These are phyloP conservation scores for Cottus gobio DNA, from an alignment of 2,113 vertebrate species.

Conservation along the genomic window DNA sequence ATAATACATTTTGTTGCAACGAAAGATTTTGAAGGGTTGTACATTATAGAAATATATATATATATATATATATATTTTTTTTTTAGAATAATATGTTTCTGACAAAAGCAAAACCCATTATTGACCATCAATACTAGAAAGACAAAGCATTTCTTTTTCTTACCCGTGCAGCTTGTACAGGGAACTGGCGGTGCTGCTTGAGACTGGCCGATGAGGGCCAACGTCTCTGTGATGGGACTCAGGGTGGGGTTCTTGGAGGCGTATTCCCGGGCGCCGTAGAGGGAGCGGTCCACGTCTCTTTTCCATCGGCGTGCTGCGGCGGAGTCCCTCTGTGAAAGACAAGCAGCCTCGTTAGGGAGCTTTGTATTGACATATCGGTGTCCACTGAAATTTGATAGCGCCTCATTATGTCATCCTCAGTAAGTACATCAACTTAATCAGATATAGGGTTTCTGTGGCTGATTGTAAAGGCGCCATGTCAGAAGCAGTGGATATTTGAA, in stretches of 20 bases:
- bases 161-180: conserved; percentile 8
- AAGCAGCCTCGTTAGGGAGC: background rate
- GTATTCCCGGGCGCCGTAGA: conserved; percentile 79
- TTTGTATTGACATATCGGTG: background rate
- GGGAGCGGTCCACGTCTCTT: conserved; percentile 78
- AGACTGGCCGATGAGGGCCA: conserved; percentile 24
- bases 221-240: conserved; percentile 79
- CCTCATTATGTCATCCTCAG: background rate
- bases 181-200: conserved; percentile 6
- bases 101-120: background rate
- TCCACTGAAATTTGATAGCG: background rate
- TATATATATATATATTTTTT: too few relatives aligned
- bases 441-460: background rate
- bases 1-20: background rate
- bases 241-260: conserved; percentile 81
- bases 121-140: background rate
- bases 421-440: background rate
- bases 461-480: background rate
- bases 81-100: background rate
- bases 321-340: conserved; percentile 28
- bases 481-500: background rate
- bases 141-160: background rate
- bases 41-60: too few relatives aligned
- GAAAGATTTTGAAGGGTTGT: background rate
- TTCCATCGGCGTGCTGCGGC: conserved; percentile 57